Evolutionary conservation across 1,140 invertebrate genomes (phyloP).

Genomic region (Augochlora pura): DNA sequence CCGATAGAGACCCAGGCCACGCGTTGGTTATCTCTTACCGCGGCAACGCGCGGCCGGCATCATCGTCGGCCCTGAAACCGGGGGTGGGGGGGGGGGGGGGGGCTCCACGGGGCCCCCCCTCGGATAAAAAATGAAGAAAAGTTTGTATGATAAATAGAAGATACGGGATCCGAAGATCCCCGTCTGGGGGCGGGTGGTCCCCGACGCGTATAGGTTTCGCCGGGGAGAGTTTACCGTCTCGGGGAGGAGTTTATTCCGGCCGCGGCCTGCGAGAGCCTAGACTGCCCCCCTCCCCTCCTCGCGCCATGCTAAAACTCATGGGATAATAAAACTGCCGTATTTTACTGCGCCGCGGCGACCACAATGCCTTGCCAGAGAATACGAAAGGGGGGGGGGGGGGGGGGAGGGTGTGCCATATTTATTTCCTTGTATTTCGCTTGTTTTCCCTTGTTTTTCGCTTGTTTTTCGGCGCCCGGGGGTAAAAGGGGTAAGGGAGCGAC

Average conservation of each 20-base stretch:
- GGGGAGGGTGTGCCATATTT: slow-evolving; percentile 63
- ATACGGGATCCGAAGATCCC: slow-evolving; percentile 49
- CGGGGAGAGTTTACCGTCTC: slow-evolving; percentile 51
- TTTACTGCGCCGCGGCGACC: slow-evolving; percentile 61
- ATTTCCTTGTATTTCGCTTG: slow-evolving; percentile 44
- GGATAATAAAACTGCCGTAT: slow-evolving; percentile 69
- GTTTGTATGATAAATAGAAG: slow-evolving; percentile 43
- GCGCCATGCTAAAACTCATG: slow-evolving; percentile 61
- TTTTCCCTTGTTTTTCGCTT: background rate
- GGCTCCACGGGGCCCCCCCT: background rate
- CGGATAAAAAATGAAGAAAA: slow-evolving; percentile 40
- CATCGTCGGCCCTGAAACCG: background rate
- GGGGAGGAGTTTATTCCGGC: slow-evolving; percentile 62
- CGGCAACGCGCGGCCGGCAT: background rate
- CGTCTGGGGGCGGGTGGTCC: slow-evolving; percentile 33
- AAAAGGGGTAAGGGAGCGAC: slow-evolving; percentile 11
- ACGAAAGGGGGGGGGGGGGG: slow-evolving; percentile 31
- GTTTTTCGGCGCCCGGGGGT: slow-evolving; percentile 33
- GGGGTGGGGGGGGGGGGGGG: too few species aligned
- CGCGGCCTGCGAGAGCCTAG: slow-evolving; percentile 31
- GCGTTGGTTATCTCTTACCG: background rate
- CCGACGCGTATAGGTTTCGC: slow-evolving; percentile 42
- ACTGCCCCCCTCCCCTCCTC: too few species aligned
- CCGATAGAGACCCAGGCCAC: background rate
- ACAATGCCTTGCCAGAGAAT: slow-evolving; percentile 68